These are phyloP conservation scores for Varecia variegata DNA, from an alignment of 2,797 vertebrate species.

Conservation along the genomic window DNA sequence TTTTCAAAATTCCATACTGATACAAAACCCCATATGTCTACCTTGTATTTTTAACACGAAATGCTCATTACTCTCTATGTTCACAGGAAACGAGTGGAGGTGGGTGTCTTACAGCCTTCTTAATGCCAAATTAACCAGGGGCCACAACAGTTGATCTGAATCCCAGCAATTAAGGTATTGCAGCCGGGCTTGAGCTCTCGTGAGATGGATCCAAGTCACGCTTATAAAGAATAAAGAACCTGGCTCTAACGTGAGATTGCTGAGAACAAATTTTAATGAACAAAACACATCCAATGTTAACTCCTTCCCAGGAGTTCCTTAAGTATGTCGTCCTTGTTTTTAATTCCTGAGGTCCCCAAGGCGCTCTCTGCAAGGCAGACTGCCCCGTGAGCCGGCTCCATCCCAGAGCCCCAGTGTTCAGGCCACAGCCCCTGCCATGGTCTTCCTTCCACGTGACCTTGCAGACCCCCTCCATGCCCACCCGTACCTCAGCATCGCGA, in stretches of 20 bases:
- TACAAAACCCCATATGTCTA: neutral
- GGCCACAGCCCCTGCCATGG: neutral
- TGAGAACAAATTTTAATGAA: neutral
- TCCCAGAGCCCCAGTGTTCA: neutral
- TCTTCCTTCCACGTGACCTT: accelerated
- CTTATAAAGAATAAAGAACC: neutral
- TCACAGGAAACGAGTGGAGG: neutral
- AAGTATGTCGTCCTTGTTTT: neutral
- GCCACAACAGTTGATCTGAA: neutral
- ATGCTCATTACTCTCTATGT: neutral
- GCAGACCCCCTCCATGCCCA: neutral
- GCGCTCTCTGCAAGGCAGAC: neutral
- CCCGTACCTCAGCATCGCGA: constrained; percentile 69
- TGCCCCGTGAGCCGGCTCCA: neutral
- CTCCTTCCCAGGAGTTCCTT: neutral
- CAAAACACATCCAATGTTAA: neutral
- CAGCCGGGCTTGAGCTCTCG: neutral
- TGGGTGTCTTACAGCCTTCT: neutral
- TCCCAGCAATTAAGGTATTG: accelerated
- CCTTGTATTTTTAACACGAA: neutral
- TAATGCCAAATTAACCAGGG: neutral
- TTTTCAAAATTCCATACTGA: neutral
- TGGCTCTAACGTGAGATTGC: neutral
- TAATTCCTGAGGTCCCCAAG: neutral
- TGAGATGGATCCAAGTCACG: neutral